Conservation (phyloP, 2,888 invertebrate genomes). For the Anthrax anthrax region DNA sequence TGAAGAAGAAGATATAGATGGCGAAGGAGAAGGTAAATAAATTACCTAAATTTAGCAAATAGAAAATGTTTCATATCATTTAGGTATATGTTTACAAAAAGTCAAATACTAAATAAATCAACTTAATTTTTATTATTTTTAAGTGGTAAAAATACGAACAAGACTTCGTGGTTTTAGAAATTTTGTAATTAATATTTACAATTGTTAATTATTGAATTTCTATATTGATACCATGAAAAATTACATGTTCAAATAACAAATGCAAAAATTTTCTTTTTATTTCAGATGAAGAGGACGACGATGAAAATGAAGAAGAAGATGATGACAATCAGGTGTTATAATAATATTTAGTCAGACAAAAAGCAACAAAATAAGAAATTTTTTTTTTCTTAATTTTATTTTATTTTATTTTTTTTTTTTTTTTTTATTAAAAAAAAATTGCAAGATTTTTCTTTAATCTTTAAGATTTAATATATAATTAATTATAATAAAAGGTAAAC, state of each 20-base stretch:
- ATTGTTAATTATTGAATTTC: too few relatives aligned
- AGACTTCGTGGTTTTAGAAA: too few relatives aligned
- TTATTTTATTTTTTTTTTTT: constrained; percentile 11
- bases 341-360: constrained; percentile 30
- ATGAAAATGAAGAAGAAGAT: constrained; percentile 18
- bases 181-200: too few relatives aligned
- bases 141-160: background rate
- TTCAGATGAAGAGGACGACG: constrained; percentile 32
- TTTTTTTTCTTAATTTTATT: constrained; percentile 9
- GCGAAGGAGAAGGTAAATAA: constrained; percentile 10
- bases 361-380: constrained; percentile 9
- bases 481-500: constrained; percentile 5
- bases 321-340: constrained; percentile 34
- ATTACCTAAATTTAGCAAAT: background rate
- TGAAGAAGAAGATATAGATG: constrained; percentile 23
- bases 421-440: constrained; percentile 3
- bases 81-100: too few relatives aligned
- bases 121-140: background rate
- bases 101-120: too few relatives aligned
- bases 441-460: constrained; percentile 12
- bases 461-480: constrained; percentile 13
- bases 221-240: too few relatives aligned
- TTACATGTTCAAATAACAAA: too few relatives aligned
- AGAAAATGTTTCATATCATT: too few relatives aligned
- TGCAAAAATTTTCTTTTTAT: constrained; percentile 9